These are phyloP conservation scores for Morpho helenor DNA, from an alignment of 2,888 invertebrate genomes.

Conservation along the genomic window DNA sequence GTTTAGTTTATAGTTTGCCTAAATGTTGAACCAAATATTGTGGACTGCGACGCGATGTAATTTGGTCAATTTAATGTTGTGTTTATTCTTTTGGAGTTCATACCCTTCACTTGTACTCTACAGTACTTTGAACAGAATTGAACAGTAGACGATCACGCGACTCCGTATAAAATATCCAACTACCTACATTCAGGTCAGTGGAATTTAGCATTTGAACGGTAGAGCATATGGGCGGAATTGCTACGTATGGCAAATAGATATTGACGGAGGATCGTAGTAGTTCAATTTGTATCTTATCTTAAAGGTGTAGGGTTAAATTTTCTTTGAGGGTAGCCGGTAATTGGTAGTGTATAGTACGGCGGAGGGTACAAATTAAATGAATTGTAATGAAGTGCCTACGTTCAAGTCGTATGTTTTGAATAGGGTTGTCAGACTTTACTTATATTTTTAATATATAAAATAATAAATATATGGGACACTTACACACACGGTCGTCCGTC, in stretches of 20 bases:
- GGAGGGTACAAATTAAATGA: slow-evolving; percentile 38
- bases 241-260: slow-evolving; percentile 10
- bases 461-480: too few species aligned
- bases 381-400: slow-evolving; percentile 34
- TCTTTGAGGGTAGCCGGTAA: background rate
- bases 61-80: background rate
- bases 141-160: slow-evolving; percentile 23
- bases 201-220: slow-evolving; percentile 14
- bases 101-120: slow-evolving; percentile 11
- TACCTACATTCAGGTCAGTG: slow-evolving; percentile 10
- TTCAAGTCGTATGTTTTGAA: slow-evolving; percentile 13
- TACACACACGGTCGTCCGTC: too few species aligned
- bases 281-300: slow-evolving; percentile 16
- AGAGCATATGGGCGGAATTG: slow-evolving; percentile 14
- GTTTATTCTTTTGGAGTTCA: background rate
- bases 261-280: too few species aligned
- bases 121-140: background rate
- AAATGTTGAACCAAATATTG: too few species aligned
- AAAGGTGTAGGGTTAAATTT: background rate
- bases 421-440: slow-evolving; percentile 11
- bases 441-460: background rate
- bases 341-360: slow-evolving; percentile 4
- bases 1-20: too few species aligned
- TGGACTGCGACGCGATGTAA: background rate
- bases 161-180: slow-evolving; percentile 34